Evolutionary conservation across 1,140 invertebrate genomes (phyloP), one percentile per base, ranked within the genome.

Genomic region (Pachyrhynchus sulphureomaculatus): DNA sequence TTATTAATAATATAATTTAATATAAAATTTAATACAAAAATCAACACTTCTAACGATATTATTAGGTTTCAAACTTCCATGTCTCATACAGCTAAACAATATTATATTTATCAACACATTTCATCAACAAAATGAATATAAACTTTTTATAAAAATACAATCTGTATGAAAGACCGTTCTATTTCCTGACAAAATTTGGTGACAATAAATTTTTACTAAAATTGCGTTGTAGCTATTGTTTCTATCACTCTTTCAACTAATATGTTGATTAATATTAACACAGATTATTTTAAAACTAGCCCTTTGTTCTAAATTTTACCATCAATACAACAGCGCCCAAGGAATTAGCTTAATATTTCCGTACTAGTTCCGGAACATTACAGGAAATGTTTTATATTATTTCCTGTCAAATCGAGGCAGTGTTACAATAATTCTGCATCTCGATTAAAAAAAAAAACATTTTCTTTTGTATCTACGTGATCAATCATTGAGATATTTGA

Each of bases 21-120:
- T 56, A 56, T 56, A 56, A 56, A 56, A 56, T 56, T 44, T 56
- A 56, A 56, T 56, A 56, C 15, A 56, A 56, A 56, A 56, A 56
- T 56, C 41, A 56, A 56, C 53, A 56, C 53, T 56, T 56, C 53
- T 45, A 45, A 45, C 20, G 41, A 56, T 45, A 45, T 41, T 54
- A 21, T 17, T 26, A 13, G 9, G 17, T 17, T 54, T 54, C 24
- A 41, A 54, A 26, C 23, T 24, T 54, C 23, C 37, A 42, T 54
- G 51, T 24, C 29, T 41, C 51, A 39, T 54, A 54, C 37, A 54
- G 41, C 51, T 41, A 41, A 54, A 41, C 6, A 21, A 12, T 23
- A 15, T 54, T 13, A 41, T 54, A 54, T 54, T 23, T 39, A 10
- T 41, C 23, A 54, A 54, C 37, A 37, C 13, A 34, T 34, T 15